A percentile compares a stretch with the other conserved stretches of the same genome.
Conservation (phyloP, 1,140 invertebrate species). For the Gryllus bimaculatus region DNA sequence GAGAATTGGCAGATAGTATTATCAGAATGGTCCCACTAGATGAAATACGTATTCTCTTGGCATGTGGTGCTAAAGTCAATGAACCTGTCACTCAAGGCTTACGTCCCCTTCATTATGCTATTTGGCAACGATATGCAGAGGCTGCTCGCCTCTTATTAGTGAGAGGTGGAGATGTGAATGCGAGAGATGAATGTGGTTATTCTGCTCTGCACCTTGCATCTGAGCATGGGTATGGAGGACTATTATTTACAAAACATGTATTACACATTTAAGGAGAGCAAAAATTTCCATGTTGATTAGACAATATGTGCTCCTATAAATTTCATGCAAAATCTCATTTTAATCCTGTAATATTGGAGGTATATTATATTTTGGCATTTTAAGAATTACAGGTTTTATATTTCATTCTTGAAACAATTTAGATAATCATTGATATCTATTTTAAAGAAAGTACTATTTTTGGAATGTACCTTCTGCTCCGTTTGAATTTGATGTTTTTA, state of each 20-base stretch:
- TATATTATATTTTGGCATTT: no score
- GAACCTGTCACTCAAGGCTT: conserved; percentile 70
- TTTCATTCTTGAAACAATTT: background rate
- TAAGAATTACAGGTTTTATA: background rate
- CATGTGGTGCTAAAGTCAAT: conserved; percentile 75
- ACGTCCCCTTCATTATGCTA: conserved; percentile 83
- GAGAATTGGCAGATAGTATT: conserved; percentile 81
- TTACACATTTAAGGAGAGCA: background rate
- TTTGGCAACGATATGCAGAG: conserved; percentile 64
- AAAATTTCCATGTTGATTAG: no score
- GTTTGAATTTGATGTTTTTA: background rate
- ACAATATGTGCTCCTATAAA: no score
- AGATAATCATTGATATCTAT: background rate
- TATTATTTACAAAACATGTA: background rate
- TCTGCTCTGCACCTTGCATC: conserved; percentile 78
- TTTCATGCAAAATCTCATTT: no score
- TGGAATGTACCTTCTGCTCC: background rate
- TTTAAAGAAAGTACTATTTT: background rate
- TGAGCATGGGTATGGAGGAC: conserved; percentile 58
- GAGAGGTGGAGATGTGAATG: conserved; percentile 71
- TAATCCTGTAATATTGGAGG: no score
- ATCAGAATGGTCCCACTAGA: conserved; percentile 76
- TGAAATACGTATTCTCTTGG: conserved; percentile 74
- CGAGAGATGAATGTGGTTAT: conserved; percentile 81
- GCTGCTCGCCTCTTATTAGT: conserved; percentile 67